phyloP scores from a whole-genome alignment of 2,797 vertebrate species.

The Natrix natrix region DNA sequence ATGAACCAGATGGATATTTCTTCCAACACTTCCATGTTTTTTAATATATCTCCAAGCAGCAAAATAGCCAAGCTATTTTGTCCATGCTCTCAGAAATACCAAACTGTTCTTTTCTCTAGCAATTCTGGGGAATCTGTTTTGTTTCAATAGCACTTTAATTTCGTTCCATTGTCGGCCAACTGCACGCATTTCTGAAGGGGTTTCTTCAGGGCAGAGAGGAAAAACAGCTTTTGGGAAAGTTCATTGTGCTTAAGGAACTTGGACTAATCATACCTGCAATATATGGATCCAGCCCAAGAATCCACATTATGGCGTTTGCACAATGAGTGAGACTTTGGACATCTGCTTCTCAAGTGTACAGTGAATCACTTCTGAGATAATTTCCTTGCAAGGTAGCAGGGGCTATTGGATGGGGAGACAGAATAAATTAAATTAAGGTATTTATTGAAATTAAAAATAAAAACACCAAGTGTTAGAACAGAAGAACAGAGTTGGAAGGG shows the following conservation, averaged over 20 bases:
- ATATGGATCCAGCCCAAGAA: background rate
- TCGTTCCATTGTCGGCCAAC: background rate
- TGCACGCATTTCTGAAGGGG: background rate
- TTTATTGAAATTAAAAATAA: background rate
- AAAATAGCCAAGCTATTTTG: background rate
- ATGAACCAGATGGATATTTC: too few species aligned
- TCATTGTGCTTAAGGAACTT: background rate
- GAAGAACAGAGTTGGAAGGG: too few species aligned
- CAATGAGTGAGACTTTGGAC: background rate
- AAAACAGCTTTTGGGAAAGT: background rate
- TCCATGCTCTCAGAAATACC: background rate
- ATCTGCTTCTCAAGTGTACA: too few species aligned
- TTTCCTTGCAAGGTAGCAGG: background rate
- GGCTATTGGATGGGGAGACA: background rate
- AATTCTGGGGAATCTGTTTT: background rate
- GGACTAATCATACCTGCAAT: background rate
- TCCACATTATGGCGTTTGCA: background rate
- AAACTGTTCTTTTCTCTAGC: background rate
- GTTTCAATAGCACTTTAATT: background rate
- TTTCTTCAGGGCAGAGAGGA: background rate
- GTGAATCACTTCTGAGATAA: background rate
- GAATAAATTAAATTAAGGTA: background rate
- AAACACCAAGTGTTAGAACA: background rate
- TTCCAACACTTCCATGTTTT: background rate
- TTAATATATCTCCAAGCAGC: background rate